phyloP scores from a whole-genome alignment of 2,888 invertebrate species.

The Catocala fraxini region DNA sequence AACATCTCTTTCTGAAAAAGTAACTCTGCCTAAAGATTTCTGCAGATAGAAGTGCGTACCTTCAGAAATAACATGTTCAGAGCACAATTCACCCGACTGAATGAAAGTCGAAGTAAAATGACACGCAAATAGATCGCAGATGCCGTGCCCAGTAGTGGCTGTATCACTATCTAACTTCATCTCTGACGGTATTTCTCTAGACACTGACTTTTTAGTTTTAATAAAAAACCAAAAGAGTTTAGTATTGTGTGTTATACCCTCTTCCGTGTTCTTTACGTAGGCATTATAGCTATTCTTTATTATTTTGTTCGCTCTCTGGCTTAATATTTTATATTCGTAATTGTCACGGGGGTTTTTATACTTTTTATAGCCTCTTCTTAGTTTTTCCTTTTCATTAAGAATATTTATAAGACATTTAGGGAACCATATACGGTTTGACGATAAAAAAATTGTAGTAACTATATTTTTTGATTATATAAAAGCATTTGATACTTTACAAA shows the following conservation, averaged over 20 bases:
- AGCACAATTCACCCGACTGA: neutral
- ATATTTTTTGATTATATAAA: too few species aligned
- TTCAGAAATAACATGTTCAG: too few species aligned
- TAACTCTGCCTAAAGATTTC: neutral
- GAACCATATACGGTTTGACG: neutral
- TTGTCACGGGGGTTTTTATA: slow-evolving; percentile 7
- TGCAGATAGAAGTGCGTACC: neutral
- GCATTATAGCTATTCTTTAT: neutral
- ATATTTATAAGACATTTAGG: too few species aligned
- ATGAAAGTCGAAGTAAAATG: slow-evolving; percentile 1
- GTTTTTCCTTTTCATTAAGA: too few species aligned
- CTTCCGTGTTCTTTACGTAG: neutral
- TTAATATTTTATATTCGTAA: slow-evolving; percentile 3
- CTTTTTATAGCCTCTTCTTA: slow-evolving; percentile 2
- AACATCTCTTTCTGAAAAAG: slow-evolving; percentile 3
- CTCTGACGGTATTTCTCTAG: neutral
- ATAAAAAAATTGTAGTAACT: too few species aligned
- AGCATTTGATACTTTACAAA: too few species aligned
- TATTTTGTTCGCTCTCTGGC: neutral
- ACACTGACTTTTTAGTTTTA: neutral
- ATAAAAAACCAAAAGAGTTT: neutral
- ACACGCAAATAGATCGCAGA: neutral
- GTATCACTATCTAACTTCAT: neutral
- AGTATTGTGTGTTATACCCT: neutral
- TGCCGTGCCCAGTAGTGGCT: neutral